These are phyloP conservation scores for Amniataba percoides DNA, from an alignment of 2,797 vertebrate genomes.

Conservation along the genomic window DNA sequence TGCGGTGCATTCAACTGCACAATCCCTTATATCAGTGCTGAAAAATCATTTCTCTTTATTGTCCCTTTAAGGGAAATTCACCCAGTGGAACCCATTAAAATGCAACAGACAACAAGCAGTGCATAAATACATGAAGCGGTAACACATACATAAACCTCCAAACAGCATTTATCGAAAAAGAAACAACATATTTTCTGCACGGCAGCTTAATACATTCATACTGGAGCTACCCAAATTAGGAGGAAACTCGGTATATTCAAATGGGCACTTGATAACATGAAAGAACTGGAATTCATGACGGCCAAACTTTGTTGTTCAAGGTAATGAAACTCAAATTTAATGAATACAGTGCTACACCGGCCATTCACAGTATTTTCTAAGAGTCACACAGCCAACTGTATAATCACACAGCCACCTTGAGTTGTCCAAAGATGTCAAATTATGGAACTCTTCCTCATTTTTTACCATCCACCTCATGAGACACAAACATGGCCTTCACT, in stretches of 20 bases:
- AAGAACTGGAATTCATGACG: background rate
- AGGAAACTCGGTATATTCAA: background rate
- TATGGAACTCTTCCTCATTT: background rate
- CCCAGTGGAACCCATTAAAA: background rate
- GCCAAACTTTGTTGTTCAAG: too few relatives aligned
- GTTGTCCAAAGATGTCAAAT: background rate
- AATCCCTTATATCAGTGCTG: background rate
- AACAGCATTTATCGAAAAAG: background rate
- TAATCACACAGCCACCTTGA: background rate
- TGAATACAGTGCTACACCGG: too few relatives aligned
- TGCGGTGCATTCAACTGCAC: background rate
- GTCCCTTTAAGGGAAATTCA: background rate
- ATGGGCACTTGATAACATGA: background rate
- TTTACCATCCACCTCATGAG: too few relatives aligned
- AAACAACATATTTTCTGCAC: background rate
- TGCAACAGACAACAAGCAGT: constrained; percentile 11
- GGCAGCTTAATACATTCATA: background rate
- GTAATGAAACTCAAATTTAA: background rate
- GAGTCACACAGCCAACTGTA: background rate
- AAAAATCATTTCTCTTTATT: constrained; percentile 7
- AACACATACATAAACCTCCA: background rate
- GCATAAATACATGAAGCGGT: background rate
- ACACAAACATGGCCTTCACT: background rate
- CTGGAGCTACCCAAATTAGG: background rate
- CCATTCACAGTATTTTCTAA: background rate